Base-by-base conservation (phyloP, 1,140 invertebrate genomes). In the Cherax quadricarinatus region DNA sequence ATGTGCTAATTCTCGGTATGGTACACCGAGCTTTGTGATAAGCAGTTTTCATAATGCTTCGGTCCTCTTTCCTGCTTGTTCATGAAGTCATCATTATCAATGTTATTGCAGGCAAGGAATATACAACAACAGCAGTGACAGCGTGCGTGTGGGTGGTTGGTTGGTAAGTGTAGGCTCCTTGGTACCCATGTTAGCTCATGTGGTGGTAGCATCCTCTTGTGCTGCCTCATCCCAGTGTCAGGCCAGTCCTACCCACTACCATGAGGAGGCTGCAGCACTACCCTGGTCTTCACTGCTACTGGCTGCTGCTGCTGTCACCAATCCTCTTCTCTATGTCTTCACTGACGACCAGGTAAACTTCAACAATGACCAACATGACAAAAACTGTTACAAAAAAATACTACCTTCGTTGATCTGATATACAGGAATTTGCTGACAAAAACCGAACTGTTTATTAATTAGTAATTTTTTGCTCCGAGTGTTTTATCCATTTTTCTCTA, bases 211-310 rank as follows among this genome's bases (percentile, higher is more conserved):
- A 48, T 91, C 92, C 18, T 86, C 87, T 0, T 94, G 93, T 57
- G 91, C 88, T 41, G 88, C 75, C 1, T 89, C 88, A 18, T 57
- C 60, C 48, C 75, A n/a, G 16, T 94, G 94, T 80, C 57, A 60
- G 60, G 79, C 81, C 16, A 62, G 60, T 9, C 87, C 83, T 10
- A 75, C 82, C 41, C 88, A 93, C 12, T 92, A 89, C 30, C 92
- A 87, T 18, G 85, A 90, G 48, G 93, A 93, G 73, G 89, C 89
- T 3, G 84, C 92, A 41, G 88, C 92, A 30, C 92, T 93, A 10
- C 88, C 93, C 12, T 94, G 94, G 94, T 82, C 91, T 14, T 93
- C 94, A 30, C 81, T 93, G 12, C 79, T 93, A 21, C 88, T 94
- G 10, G 62, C 87, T 24, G 89, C 93, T 18, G 92, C 92, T 49